phyloP scores from a whole-genome alignment of 2,888 invertebrate species.

The Eremobia ochroleuca region DNA sequence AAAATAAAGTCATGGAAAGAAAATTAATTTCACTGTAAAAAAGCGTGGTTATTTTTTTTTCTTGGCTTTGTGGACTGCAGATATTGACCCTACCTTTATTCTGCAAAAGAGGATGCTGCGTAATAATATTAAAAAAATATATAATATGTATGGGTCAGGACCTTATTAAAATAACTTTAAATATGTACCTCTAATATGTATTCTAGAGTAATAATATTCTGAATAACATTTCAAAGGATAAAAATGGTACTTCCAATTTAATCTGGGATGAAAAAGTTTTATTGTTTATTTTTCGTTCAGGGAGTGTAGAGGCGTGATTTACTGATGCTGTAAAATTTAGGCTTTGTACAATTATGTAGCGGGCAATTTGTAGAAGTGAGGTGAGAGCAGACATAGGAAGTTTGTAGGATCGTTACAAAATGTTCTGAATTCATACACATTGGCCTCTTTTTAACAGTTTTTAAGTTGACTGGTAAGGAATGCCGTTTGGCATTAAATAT shows the following conservation, averaged over 20 bases:
- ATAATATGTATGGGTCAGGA: not conserved
- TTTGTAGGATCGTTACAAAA: not conserved
- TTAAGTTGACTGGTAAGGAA: not conserved
- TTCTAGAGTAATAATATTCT: constrained; percentile 2
- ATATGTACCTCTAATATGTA: constrained; percentile 40
- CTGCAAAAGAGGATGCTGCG: too few relatives aligned
- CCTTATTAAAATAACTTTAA: constrained; percentile 23
- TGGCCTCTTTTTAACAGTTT: not conserved
- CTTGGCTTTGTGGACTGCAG: too few relatives aligned
- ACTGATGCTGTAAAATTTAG: constrained; percentile 10
- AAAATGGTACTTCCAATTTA: constrained; percentile 17
- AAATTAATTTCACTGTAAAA: too few relatives aligned
- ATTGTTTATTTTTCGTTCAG: constrained; percentile 25
- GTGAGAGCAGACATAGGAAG: not conserved
- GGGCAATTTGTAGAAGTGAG: not conserved
- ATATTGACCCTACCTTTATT: not conserved
- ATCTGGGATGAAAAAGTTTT: constrained; percentile 13
- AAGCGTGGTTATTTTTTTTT: too few relatives aligned
- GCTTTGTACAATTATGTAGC: not conserved
- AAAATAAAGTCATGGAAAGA: too few relatives aligned
- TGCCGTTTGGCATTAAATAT: too few relatives aligned
- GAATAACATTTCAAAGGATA: constrained; percentile 20
- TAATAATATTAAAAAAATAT: too few relatives aligned
- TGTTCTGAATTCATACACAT: not conserved
- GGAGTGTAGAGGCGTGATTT: constrained; percentile 9